Evolutionary conservation across 2,888 invertebrate genomes (phyloP).

Genomic region (Trissonchulus sp.): DNA sequence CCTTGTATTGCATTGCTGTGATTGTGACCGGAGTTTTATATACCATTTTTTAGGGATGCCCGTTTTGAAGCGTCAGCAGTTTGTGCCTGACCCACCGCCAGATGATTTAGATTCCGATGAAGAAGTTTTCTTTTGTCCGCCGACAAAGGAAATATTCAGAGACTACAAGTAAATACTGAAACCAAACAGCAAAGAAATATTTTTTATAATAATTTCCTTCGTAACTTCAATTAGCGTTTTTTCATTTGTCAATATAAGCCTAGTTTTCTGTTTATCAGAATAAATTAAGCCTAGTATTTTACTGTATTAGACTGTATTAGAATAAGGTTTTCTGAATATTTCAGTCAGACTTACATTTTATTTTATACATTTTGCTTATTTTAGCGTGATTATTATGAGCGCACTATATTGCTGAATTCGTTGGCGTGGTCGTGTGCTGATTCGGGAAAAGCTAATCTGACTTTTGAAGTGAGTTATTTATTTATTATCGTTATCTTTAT

Average conservation of each 20-base stretch:
- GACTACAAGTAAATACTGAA: constrained; percentile 88
- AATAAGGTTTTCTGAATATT: no score
- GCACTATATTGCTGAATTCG: constrained; percentile 90
- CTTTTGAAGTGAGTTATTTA: constrained; percentile 60
- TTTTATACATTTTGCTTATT: no score
- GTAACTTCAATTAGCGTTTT: no score
- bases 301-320: no score
- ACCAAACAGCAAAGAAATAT: constrained; percentile 13
- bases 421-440: constrained; percentile 93
- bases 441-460: constrained; percentile 83
- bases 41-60: no score
- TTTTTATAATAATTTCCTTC: constrained; percentile 1
- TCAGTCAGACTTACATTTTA: no score
- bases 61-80: constrained; percentile 58
- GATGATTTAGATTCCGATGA: constrained; percentile 74
- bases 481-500: constrained; percentile 14
- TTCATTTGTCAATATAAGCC: no score
- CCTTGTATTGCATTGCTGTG: no score
- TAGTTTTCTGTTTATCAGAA: no score
- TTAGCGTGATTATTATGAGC: constrained; percentile 85
- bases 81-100: constrained; percentile 66
- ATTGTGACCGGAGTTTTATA: no score
- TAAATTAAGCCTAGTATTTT: no score
- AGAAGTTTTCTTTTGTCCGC: constrained; percentile 84
- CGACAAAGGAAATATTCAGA: constrained; percentile 90